Conservation (phyloP, 2,113 vertebrate species). For the Seriola quinqueradiata region DNA sequence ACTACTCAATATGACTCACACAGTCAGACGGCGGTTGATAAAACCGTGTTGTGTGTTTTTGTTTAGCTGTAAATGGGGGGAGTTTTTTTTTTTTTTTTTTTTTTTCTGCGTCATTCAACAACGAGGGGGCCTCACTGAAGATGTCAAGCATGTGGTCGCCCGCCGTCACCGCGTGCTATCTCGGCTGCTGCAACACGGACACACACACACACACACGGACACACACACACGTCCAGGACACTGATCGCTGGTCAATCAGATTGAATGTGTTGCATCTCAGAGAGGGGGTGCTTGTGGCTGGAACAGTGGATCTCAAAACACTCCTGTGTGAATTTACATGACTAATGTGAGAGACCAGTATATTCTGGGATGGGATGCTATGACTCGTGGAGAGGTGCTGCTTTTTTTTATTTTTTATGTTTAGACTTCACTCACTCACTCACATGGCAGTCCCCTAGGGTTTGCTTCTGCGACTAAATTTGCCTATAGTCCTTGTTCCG, state of each 20-base stretch:
- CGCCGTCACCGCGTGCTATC: slow-evolving; percentile 53
- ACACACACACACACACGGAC: background rate
- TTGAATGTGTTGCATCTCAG: background rate
- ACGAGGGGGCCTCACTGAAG: background rate
- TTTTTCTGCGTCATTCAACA: slow-evolving; percentile 50
- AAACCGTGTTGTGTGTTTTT: too few species aligned
- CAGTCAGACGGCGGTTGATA: accelerated
- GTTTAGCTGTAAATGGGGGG: background rate
- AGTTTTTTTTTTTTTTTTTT: background rate
- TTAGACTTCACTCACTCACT: background rate
- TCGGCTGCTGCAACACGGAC: background rate
- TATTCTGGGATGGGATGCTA: background rate
- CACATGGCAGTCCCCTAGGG: background rate
- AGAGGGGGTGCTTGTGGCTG: too few species aligned
- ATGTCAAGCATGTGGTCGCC: slow-evolving; percentile 61
- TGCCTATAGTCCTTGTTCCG: slow-evolving; percentile 14
- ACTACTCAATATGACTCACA: accelerated
- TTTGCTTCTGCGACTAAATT: background rate
- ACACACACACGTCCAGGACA: background rate
- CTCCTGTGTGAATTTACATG: too few species aligned
- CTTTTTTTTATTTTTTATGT: background rate
- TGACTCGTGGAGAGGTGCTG: too few species aligned
- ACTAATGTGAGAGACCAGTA: background rate
- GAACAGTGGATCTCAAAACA: background rate
- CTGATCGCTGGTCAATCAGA: background rate